These are phyloP conservation scores for Myotis findleyi DNA, from an alignment of 2,797 vertebrate species.

Conservation along the genomic window DNA sequence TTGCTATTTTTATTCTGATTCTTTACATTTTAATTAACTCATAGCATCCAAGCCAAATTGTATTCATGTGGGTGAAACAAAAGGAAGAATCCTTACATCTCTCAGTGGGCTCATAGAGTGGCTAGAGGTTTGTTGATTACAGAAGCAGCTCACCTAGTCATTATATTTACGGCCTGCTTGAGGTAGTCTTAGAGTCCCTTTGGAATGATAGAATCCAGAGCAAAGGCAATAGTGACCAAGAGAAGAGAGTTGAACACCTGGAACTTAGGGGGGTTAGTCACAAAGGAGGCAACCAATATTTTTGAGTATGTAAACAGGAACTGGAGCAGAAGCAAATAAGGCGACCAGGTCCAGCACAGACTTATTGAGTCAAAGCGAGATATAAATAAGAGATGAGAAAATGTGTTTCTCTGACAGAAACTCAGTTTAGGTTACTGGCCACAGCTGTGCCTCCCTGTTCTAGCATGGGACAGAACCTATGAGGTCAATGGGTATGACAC, in stretches of 20 bases:
- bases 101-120: background rate
- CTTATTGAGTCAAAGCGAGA: background rate
- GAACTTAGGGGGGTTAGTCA: background rate
- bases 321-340: background rate
- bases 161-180: background rate
- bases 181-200: background rate
- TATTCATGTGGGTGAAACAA: background rate
- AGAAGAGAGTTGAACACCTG: background rate
- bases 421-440: background rate
- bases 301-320: background rate
- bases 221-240: background rate
- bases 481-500: background rate
- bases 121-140: background rate
- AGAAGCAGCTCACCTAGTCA: background rate
- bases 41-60: background rate
- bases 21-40: background rate
- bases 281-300: background rate
- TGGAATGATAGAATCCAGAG: background rate
- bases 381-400: background rate
- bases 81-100: background rate
- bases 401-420: background rate
- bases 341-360: background rate
- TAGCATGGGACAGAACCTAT: accelerated
- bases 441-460: background rate
- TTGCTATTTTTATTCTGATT: background rate